These are phyloP conservation scores for Erythrocercus mccallii DNA, from an alignment of 2,113 vertebrate genomes.

Conservation along the genomic window DNA sequence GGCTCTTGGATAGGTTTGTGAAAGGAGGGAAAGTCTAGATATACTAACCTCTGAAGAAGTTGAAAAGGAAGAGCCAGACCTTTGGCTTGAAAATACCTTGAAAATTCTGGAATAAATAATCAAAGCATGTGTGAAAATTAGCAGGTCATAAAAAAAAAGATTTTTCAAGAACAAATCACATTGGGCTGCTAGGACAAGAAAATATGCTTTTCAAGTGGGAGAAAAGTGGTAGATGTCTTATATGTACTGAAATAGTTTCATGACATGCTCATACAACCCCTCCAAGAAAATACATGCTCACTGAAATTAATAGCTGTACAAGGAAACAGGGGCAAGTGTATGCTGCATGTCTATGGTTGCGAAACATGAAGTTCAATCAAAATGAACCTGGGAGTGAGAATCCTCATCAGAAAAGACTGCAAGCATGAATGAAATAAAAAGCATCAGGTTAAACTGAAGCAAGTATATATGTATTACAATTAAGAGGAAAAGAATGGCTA, in stretches of 20 bases:
- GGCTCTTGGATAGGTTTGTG: neutral
- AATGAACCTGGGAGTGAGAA: neutral
- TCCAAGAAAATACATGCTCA: neutral
- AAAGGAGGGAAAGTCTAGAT: neutral
- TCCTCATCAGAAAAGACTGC: neutral
- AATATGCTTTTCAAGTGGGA: neutral
- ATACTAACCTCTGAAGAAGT: neutral
- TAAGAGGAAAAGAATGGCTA: neutral
- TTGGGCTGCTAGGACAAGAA: neutral
- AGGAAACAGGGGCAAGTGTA: neutral
- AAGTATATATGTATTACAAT: neutral
- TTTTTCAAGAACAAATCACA: neutral
- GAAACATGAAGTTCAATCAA: neutral
- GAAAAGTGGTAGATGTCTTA: neutral
- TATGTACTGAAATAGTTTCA: neutral
- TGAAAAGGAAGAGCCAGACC: neutral
- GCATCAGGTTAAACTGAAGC: neutral
- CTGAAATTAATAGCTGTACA: neutral
- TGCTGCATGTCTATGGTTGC: neutral
- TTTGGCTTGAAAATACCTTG: neutral
- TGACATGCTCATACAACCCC: neutral
- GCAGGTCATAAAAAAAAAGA: neutral
- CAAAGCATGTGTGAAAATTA: neutral
- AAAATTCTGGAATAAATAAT: neutral
- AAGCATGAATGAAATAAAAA: neutral